Percentiles rank a stretch among this genome's conserved stretches.
These are phyloP conservation scores for Apamea crenata DNA, from an alignment of 2,888 invertebrate species.

Conservation along the genomic window DNA sequence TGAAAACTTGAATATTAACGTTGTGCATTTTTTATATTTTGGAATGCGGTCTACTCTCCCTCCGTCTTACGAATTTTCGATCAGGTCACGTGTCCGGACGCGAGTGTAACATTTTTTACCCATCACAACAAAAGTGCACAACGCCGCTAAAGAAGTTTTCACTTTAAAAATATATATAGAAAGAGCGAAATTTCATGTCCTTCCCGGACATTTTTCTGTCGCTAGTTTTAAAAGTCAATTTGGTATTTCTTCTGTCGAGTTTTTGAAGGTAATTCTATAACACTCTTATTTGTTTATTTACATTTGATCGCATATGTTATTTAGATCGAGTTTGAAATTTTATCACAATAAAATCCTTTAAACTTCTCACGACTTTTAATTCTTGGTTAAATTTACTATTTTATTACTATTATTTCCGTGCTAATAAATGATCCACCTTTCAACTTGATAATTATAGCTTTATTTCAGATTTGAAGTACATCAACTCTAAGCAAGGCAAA, in stretches of 20 bases:
- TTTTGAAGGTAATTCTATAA: background rate
- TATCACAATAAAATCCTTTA: background rate
- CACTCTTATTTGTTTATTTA: background rate
- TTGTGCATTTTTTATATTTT: no score
- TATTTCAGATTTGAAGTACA: conserved; percentile 32
- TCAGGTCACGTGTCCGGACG: no score
- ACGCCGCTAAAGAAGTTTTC: no score
- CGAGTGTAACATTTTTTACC: no score
- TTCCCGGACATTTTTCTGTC: background rate
- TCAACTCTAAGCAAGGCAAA: background rate
- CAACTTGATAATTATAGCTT: background rate
- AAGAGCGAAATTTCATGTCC: no score
- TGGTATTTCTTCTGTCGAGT: background rate
- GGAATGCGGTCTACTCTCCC: no score
- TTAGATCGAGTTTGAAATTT: background rate
- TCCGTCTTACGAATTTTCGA: no score
- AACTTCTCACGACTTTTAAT: background rate
- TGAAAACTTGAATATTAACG: no score
- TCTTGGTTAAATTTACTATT: background rate
- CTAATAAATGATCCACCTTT: background rate
- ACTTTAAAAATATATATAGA: no score
- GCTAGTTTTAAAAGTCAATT: background rate
- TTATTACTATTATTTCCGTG: background rate
- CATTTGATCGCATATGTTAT: background rate
- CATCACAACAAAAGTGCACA: no score